These are phyloP conservation scores for Cyphomyrmex costatus DNA, from an alignment of 1,140 invertebrate species.

Conservation along the genomic window DNA sequence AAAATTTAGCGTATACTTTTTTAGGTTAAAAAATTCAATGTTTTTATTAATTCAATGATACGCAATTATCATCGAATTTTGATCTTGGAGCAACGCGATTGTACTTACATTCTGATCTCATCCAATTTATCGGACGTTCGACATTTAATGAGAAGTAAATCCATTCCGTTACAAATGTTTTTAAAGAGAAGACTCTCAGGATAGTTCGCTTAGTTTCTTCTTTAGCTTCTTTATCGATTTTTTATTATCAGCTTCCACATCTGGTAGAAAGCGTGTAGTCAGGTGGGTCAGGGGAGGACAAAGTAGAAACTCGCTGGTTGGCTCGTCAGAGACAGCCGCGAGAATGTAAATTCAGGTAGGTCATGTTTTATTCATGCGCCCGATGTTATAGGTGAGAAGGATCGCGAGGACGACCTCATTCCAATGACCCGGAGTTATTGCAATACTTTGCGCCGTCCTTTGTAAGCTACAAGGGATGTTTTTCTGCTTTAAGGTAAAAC, in stretches of 20 bases:
- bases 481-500: neutral
- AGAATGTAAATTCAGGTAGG: conserved; percentile 67
- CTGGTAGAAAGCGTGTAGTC: neutral
- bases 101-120: neutral
- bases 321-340: conserved; percentile 43
- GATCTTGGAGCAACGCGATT: neutral
- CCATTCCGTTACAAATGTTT: neutral
- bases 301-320: conserved; percentile 27
- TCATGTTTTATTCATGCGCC: conserved; percentile 76
- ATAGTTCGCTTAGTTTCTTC: conserved; percentile 28
- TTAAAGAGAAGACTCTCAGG: neutral
- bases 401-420: conserved; percentile 68
- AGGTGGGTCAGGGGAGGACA: neutral
- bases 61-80: neutral
- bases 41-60: neutral
- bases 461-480: neutral
- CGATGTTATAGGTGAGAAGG: conserved; percentile 47
- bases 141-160: neutral
- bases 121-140: neutral
- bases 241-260: conserved; percentile 50
- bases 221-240: conserved; percentile 69
- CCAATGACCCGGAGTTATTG: conserved; percentile 67
- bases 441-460: conserved; percentile 32
- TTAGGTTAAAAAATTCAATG: neutral
- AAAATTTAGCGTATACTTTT: neutral